Percentiles rank a stretch among this genome's conserved stretches.
Conservation (phyloP, 2,797 vertebrate species). For the Labroides dimidiatus region DNA sequence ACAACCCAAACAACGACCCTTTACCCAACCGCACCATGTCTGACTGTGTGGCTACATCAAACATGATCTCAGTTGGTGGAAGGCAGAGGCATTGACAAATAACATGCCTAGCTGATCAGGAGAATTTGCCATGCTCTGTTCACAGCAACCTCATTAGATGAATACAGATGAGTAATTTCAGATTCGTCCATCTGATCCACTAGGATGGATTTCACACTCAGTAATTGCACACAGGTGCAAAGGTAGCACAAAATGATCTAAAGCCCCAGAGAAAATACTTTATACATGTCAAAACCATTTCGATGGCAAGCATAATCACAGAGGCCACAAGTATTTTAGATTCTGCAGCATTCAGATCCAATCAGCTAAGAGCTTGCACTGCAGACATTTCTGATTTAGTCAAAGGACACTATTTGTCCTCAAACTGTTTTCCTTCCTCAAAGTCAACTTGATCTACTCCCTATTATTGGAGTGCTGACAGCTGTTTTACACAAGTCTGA, state of each 20-base stretch:
- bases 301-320: not conserved
- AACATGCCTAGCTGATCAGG: not conserved
- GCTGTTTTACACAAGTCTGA: too few relatives aligned
- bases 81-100: not conserved
- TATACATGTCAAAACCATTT: not conserved
- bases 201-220: slow-evolving; percentile 1
- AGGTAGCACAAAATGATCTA: not conserved
- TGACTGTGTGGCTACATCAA: too few relatives aligned
- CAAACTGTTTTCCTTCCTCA: too few relatives aligned
- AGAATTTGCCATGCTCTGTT: not conserved
- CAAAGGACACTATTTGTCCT: too few relatives aligned
- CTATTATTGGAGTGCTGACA: too few relatives aligned
- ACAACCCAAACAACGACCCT: too few relatives aligned
- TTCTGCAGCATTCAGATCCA: not conserved
- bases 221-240: not conserved
- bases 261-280: not conserved
- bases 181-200: slow-evolving; percentile 11
- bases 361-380: not conserved
- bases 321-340: not conserved
- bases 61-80: too few relatives aligned
- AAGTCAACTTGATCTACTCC: too few relatives aligned
- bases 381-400: not conserved
- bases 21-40: too few relatives aligned
- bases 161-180: not conserved
- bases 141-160: not conserved